Base-by-base conservation (phyloP, 2,888 invertebrate species). In the Hirtodrosophila trivittata region DNA sequence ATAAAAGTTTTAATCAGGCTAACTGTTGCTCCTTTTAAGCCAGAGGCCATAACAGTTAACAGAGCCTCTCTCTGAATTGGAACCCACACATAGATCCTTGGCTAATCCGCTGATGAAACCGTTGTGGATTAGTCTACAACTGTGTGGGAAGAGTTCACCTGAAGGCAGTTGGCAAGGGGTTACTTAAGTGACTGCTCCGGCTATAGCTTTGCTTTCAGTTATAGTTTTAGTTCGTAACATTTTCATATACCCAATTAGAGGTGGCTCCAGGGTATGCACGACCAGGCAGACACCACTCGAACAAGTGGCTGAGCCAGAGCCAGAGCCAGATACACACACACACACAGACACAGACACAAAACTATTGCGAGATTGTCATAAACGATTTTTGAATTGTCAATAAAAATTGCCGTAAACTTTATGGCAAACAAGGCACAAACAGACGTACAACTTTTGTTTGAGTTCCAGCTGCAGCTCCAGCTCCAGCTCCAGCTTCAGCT, bases 301-400 rank as follows among this genome's bases (percentile, higher is more conserved):
- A 8, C 37, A 51, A 55, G 37, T 42, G 28, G 18, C 12, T 42
- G 26, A 2, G 3, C 5, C 10, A 60, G 54, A 60, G 67, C 64
- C 43, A 64, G 32, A 35, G 3, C 1, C 35, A 35, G 18, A 21
- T 5, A 30, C 21, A 25, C 42, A 21, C 18, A 21, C 5, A 21
- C 18, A 21, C 5, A 21, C 18, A 21, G 2, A 21, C 5, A 21
- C 37, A 14, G 37, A 32, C 32, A 30, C 56, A 54, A 54, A 70
- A 60, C 65, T 67, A 63, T 63, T 67, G 68, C 75, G 83, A 75
- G 83, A 78, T 81, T 83, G 84, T 81, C 87, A 81, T 89, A 88
- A 89, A 86, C 81, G 89, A 86, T 85, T 83, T 86, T 86, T 86
- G 77, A 86, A 81, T 81, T 84, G 84, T 77, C 86, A 75, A 85